A percentile compares a stretch with the other conserved stretches of the same genome.
Conservation (phyloP, 1,140 invertebrate genomes). For the Sarcophaga bullata region DNA sequence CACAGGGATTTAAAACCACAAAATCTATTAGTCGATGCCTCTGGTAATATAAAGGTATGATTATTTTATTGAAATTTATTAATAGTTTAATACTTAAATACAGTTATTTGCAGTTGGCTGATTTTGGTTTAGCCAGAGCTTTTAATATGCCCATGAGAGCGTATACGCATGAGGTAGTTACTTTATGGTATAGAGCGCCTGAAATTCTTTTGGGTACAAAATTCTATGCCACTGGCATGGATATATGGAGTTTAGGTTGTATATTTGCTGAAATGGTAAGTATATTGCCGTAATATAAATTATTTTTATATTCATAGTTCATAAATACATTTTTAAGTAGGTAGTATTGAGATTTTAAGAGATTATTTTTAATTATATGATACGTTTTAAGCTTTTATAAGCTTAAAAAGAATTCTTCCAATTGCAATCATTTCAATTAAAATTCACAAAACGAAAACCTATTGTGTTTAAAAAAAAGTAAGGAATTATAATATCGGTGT, state of each 20-base stretch:
- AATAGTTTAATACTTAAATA: background rate
- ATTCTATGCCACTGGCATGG: conserved; percentile 88
- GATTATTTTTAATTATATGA: no score
- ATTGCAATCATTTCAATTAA: no score
- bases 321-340: background rate
- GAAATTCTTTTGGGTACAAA: conserved; percentile 93
- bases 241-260: conserved; percentile 96
- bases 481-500: no score
- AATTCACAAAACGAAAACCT: no score
- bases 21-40: conserved; percentile 84
- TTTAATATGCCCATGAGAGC: conserved; percentile 85
- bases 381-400: no score
- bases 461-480: no score
- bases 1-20: conserved; percentile 94
- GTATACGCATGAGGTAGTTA: conserved; percentile 95
- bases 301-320: background rate
- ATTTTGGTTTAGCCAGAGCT: conserved; percentile 88
- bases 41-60: conserved; percentile 79
- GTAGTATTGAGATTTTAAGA: no score
- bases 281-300: background rate
- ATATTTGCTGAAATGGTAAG: conserved; percentile 93
- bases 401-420: no score
- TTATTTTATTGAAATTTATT: background rate
- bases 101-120: conserved; percentile 71
- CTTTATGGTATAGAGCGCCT: conserved; percentile 96